phyloP scores from a whole-genome alignment of 2,797 vertebrate species.

The Pipistrellus pygmaeus region DNA sequence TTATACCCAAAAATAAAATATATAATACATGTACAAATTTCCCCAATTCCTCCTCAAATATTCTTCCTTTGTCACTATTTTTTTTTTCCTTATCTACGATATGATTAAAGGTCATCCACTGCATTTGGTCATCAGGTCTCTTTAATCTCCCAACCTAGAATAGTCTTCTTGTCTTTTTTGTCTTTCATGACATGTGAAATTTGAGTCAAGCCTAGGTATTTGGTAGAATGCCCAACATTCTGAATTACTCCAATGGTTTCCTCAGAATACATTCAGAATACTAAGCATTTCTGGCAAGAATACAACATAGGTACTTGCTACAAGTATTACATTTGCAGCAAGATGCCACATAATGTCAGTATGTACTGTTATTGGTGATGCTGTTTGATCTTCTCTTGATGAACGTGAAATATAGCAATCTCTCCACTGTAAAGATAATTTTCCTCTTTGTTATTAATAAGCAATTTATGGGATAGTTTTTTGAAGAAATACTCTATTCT shows the following conservation, averaged over 20 bases:
- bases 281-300: slow-evolving; percentile 1
- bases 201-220: background rate
- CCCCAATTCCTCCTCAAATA: background rate
- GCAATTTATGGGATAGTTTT: background rate
- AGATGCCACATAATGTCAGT: background rate
- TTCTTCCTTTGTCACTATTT: background rate
- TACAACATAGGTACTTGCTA: background rate
- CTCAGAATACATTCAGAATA: background rate
- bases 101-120: background rate
- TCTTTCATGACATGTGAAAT: background rate
- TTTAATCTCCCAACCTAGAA: slow-evolving; percentile 17
- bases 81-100: background rate
- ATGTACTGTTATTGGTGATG: background rate
- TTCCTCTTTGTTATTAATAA: background rate
- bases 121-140: background rate
- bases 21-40: background rate
- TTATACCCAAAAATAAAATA: background rate
- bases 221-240: background rate
- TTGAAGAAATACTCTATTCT: background rate
- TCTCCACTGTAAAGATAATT: background rate
- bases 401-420: background rate
- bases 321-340: background rate
- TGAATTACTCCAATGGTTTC: background rate
- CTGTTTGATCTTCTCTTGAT: background rate
- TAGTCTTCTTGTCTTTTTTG: background rate